Evolutionary conservation across 2,113 vertebrate species (phyloP).

Genomic region (Seriola rivoliana): DNA sequence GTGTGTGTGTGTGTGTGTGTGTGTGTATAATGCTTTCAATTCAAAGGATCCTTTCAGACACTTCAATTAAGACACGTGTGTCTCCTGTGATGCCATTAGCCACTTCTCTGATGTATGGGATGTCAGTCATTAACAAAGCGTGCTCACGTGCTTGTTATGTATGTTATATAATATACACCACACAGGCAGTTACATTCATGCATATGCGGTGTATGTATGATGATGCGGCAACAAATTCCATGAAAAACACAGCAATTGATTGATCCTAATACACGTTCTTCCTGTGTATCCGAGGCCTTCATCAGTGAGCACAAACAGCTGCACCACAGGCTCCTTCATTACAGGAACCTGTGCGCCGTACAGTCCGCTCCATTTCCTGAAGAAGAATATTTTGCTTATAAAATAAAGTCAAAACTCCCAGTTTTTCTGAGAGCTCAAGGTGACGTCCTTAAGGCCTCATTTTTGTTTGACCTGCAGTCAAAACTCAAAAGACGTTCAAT

Average conservation of each 20-base stretch:
- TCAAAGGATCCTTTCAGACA: conserved; percentile 42
- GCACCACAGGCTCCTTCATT: too few relatives aligned
- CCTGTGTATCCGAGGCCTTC: neutral
- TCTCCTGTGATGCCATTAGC: conserved; percentile 48
- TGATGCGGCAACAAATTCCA: neutral
- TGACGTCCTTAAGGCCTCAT: neutral
- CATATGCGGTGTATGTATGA: neutral
- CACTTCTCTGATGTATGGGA: conserved; percentile 42
- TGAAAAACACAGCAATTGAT: neutral
- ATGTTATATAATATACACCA: neutral
- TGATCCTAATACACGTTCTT: neutral
- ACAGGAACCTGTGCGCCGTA: too few relatives aligned
- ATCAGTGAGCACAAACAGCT: neutral
- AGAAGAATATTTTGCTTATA: neutral
- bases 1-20: neutral
- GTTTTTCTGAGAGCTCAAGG: neutral
- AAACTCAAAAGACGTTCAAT: neutral
- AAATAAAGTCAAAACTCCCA: neutral
- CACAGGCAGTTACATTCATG: neutral
- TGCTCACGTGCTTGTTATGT: neutral
- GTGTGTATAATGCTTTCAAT: conserved; percentile 41
- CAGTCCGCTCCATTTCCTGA: neutral
- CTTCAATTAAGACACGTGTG: conserved; percentile 25
- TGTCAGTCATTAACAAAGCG: conserved; percentile 15
- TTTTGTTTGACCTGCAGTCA: neutral